phyloP scores from a whole-genome alignment of 2,797 vertebrate genomes.

The Rhabdomys pumilio region DNA sequence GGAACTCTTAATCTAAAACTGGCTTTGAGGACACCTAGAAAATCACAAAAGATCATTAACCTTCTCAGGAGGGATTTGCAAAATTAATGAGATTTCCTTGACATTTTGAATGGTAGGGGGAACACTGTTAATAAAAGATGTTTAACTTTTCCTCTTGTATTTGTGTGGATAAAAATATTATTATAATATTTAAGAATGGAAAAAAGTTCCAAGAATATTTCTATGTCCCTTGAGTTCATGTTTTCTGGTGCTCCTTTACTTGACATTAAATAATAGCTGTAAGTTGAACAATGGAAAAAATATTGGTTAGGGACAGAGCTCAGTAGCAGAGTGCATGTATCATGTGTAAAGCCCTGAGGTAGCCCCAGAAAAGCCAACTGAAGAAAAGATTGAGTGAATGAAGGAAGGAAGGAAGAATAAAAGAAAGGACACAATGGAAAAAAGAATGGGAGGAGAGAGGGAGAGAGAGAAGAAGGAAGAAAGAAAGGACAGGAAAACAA shows the following conservation, averaged over 20 bases:
- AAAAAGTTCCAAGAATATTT: background rate
- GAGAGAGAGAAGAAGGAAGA: background rate
- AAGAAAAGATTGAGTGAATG: background rate
- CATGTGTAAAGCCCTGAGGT: background rate
- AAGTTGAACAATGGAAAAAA: background rate
- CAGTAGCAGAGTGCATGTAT: background rate
- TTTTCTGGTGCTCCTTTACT: background rate
- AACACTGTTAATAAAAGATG: background rate
- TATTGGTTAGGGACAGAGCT: background rate
- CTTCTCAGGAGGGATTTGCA: background rate
- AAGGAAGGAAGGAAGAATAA: background rate
- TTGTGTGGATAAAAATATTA: background rate
- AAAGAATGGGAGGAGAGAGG: background rate
- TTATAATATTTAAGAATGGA: background rate
- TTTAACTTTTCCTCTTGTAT: background rate
- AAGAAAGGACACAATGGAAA: no score
- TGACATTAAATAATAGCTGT: background rate
- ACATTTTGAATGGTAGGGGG: background rate
- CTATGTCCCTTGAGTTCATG: background rate
- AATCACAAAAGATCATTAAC: background rate
- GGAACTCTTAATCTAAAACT: constrained; percentile 4
- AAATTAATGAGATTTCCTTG: background rate
- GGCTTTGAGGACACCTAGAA: background rate
- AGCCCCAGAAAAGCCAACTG: background rate
- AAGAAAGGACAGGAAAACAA: background rate